Conservation (phyloP, 2,113 vertebrate species). For the Paedocypris sp. region DNA sequence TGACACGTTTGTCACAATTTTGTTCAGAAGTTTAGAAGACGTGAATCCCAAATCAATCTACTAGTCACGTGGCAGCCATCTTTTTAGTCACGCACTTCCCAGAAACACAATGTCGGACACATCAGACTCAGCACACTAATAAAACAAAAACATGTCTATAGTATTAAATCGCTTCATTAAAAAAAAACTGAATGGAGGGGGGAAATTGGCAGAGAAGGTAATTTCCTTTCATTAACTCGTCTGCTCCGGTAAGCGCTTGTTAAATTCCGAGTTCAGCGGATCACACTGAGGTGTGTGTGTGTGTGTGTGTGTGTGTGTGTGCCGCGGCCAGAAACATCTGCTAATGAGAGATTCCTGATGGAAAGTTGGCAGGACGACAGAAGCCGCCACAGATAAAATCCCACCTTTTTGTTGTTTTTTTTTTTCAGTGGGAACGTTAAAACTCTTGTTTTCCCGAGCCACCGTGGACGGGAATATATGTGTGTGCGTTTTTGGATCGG, state of each 20-base stretch:
- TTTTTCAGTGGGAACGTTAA: constrained; percentile 25
- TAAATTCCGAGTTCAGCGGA: constrained; percentile 37
- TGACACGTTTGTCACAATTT: too few species aligned
- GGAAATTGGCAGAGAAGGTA: constrained; percentile 31
- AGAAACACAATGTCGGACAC: not conserved
- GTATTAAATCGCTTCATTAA: not conserved
- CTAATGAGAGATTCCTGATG: constrained; percentile 36
- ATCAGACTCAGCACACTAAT: not conserved
- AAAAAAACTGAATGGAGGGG: constrained; percentile 9
- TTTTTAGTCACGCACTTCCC: not conserved
- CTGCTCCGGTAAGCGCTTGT: constrained; percentile 34
- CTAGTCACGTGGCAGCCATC: too few species aligned
- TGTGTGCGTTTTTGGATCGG: not conserved
- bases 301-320: constrained; percentile 21
- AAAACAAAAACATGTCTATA: not conserved
- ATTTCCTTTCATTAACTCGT: constrained; percentile 39
- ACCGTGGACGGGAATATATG: constrained; percentile 8
- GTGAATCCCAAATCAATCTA: too few species aligned
- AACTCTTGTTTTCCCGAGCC: constrained; percentile 16
- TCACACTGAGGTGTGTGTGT: constrained; percentile 29
- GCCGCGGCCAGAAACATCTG: constrained; percentile 25
- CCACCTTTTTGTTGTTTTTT: too few species aligned
- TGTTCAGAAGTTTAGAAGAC: too few species aligned
- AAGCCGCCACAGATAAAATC: constrained; percentile 22
- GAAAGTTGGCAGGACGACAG: constrained; percentile 30